Evolutionary conservation across 2,888 invertebrate genomes (phyloP).

Genomic region (Mellilla xanthometata): DNA sequence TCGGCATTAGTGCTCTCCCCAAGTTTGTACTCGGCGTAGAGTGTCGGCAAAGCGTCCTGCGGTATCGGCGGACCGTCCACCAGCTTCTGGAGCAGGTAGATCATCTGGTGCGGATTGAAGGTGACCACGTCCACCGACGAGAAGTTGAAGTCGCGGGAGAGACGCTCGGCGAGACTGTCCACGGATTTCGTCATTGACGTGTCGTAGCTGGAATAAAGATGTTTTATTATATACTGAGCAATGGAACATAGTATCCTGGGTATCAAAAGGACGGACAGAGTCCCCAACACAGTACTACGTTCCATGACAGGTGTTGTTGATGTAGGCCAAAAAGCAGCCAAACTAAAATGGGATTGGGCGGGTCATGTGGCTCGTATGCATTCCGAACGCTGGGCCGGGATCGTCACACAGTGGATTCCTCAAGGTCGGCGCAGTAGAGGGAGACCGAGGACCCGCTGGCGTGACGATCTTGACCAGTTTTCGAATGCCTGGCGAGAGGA

Average conservation of each 20-base stretch:
- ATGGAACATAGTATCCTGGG: no score
- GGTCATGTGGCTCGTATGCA: conserved; percentile 72
- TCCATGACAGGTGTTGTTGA: no score
- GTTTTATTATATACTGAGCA: conserved; percentile 42
- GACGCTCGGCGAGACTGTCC: conserved; percentile 78
- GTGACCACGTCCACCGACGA: conserved; percentile 72
- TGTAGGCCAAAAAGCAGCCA: no score
- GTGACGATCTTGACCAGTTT: no score
- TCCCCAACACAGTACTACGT: no score
- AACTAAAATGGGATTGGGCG: no score
- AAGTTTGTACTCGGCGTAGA: conserved; percentile 84
- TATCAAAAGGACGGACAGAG: no score
- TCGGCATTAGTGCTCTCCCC: conserved; percentile 88
- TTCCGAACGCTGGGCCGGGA: no score
- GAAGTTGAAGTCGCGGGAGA: conserved; percentile 60
- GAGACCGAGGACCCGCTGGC: no score
- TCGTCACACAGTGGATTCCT: no score
- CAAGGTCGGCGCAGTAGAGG: no score
- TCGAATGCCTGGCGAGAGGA: no score
- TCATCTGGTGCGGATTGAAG: conserved; percentile 85
- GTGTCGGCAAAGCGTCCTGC: conserved; percentile 68
- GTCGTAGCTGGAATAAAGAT: conserved; percentile 85
- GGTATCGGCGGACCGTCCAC: conserved; percentile 79
- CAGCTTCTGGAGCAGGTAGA: conserved; percentile 87
- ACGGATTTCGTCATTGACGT: conserved; percentile 85